phyloP scores from a whole-genome alignment of 2,888 invertebrate species.

The Lissocephala sabroskyi region DNA sequence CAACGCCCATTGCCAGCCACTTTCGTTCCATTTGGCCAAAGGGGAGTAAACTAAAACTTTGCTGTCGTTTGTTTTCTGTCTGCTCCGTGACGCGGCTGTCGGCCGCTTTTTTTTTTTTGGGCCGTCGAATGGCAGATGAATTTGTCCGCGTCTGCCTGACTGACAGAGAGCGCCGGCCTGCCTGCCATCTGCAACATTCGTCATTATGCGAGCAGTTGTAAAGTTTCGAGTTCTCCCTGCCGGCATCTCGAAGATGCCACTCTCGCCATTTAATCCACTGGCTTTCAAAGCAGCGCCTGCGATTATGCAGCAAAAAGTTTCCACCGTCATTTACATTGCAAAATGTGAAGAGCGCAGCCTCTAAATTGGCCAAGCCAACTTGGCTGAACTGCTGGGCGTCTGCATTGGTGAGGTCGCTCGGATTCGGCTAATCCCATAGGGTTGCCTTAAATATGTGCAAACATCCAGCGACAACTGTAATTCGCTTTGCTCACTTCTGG shows the following conservation, averaged over 20 bases:
- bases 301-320: constrained; percentile 60
- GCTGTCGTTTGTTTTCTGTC: constrained; percentile 5
- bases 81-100: constrained; percentile 8
- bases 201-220: constrained; percentile 49
- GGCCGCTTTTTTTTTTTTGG: constrained; percentile 20
- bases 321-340: constrained; percentile 51
- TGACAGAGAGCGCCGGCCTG: too few relatives aligned
- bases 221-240: constrained; percentile 32
- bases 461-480: constrained; percentile 45
- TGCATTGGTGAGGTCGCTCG: too few relatives aligned
- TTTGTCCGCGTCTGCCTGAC: too few relatives aligned
- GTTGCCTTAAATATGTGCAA: constrained; percentile 50
- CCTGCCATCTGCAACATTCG: too few relatives aligned
- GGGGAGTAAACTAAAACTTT: constrained; percentile 47
- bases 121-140: constrained; percentile 49
- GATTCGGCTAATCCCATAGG: too few relatives aligned
- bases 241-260: background rate
- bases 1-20: too few relatives aligned
- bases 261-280: constrained; percentile 27
- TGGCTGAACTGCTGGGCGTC: too few relatives aligned
- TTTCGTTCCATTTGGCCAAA: too few relatives aligned
- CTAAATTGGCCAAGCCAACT: constrained; percentile 34
- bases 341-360: constrained; percentile 41
- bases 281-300: constrained; percentile 49
- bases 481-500: constrained; percentile 29